Percentiles rank a stretch among this genome's conserved stretches.
phyloP scores from a whole-genome alignment of 2,113 vertebrate species.

The Noctilio leporinus region DNA sequence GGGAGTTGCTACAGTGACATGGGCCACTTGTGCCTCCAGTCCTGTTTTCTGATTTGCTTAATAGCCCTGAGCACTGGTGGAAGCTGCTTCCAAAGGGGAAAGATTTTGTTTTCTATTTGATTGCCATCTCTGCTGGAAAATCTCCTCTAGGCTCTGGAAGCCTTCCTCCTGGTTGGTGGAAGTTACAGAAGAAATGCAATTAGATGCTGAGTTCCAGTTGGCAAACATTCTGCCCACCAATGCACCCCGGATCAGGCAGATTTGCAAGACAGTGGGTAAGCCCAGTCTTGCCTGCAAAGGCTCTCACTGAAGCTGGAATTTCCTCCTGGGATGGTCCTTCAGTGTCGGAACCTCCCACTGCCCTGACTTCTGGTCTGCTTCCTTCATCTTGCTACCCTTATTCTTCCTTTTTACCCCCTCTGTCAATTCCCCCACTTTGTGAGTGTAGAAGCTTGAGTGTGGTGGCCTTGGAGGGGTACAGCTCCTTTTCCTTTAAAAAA shows the following conservation, averaged over 20 bases:
- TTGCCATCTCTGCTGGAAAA: neutral
- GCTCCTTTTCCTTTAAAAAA: neutral
- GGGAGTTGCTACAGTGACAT: neutral
- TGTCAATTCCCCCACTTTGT: accelerated
- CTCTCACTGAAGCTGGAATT: neutral
- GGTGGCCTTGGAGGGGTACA: accelerated
- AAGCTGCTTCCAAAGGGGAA: neutral
- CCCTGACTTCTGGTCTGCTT: neutral
- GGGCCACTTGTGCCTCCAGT: too few species aligned
- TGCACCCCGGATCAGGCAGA: neutral
- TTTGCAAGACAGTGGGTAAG: neutral
- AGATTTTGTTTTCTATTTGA: neutral
- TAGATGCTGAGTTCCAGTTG: neutral
- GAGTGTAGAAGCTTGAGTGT: neutral
- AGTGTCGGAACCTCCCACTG: accelerated
- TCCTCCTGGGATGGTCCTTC: too few species aligned
- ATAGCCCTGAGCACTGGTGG: neutral
- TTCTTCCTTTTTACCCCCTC: neutral
- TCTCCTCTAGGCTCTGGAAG: neutral
- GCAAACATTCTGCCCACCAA: neutral
- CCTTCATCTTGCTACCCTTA: accelerated
- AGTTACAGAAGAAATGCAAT: neutral
- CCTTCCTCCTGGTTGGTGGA: neutral
- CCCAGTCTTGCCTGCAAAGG: neutral
- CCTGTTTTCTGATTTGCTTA: neutral